These are phyloP conservation scores for Corella eumyota DNA, from an alignment of 23 tunicate genomes.

Conservation along the genomic window DNA sequence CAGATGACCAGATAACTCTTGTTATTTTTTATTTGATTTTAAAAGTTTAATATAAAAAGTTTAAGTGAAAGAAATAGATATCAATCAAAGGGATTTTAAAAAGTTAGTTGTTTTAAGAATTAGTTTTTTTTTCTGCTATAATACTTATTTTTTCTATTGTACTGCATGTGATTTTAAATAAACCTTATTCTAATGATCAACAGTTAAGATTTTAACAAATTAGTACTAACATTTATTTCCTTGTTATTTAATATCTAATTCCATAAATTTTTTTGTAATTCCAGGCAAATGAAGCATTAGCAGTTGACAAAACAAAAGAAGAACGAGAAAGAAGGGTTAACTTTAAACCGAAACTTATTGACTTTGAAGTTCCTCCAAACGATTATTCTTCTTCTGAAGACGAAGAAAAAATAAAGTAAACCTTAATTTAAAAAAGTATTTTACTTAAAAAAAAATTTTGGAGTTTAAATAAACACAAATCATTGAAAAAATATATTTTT, in stretches of 20 bases:
- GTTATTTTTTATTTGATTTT: too few species aligned
- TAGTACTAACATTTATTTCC: neutral
- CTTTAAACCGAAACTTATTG: constrained; percentile 63
- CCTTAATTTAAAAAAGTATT: neutral
- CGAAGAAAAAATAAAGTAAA: neutral
- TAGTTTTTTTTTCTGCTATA: neutral
- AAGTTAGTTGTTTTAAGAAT: neutral
- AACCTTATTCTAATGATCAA: too few species aligned
- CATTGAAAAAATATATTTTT: too few species aligned
- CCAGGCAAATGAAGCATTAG: constrained; percentile 48
- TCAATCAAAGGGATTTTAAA: too few species aligned
- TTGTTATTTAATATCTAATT: neutral
- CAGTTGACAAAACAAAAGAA: constrained; percentile 7
- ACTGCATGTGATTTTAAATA: too few species aligned
- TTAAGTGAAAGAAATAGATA: too few species aligned
- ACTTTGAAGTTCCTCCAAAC: constrained; percentile 78
- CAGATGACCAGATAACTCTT: too few species aligned
- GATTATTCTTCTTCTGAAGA: constrained; percentile 31
- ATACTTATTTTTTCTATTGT: neutral
- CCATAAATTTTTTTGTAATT: too few species aligned
- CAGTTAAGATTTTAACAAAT: neutral
- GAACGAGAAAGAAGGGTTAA: constrained; percentile 47
- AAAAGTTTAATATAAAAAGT: too few species aligned
- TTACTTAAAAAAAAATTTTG: neutral
- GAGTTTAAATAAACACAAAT: constrained; percentile 1